Conservation (phyloP, 2,113 vertebrate species). For the Lycocorax pyrrhopterus region DNA sequence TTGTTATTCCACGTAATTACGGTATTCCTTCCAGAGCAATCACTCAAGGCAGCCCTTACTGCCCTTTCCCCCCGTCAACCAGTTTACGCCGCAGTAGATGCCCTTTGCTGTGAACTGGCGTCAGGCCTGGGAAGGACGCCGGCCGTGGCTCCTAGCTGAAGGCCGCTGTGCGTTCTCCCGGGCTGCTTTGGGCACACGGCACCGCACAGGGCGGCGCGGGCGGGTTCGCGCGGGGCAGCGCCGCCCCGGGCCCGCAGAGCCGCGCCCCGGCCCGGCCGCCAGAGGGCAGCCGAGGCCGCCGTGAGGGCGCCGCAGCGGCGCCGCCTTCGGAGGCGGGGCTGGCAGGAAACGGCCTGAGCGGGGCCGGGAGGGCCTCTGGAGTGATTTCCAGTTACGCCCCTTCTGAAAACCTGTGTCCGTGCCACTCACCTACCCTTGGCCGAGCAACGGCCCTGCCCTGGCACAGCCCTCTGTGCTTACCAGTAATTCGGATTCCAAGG, state of each 20-base stretch:
- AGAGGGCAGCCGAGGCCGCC: slow-evolving; percentile 4
- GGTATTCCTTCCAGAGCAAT: not conserved
- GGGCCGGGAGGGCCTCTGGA: not conserved
- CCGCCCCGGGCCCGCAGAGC: not conserved
- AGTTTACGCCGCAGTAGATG: not conserved
- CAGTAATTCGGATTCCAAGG: not conserved
- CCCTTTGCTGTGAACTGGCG: not conserved
- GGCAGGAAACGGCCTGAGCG: not conserved
- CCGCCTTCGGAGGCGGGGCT: not conserved
- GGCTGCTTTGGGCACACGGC: not conserved
- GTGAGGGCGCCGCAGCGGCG: not conserved
- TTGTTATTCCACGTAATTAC: not conserved
- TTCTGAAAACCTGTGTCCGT: accelerated
- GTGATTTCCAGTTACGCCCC: not conserved
- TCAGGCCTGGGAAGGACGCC: not conserved
- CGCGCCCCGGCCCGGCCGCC: not conserved
- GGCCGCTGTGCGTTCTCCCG: not conserved
- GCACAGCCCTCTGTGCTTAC: not conserved
- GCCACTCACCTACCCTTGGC: not conserved
- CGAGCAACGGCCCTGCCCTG: not conserved
- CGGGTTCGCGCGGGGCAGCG: not conserved
- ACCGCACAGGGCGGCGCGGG: too few species aligned
- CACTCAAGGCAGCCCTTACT: not conserved
- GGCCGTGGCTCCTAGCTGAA: not conserved
- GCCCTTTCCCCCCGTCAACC: not conserved